Base-by-base conservation (phyloP, 2,113 vertebrate species). In the Galbula dea region DNA sequence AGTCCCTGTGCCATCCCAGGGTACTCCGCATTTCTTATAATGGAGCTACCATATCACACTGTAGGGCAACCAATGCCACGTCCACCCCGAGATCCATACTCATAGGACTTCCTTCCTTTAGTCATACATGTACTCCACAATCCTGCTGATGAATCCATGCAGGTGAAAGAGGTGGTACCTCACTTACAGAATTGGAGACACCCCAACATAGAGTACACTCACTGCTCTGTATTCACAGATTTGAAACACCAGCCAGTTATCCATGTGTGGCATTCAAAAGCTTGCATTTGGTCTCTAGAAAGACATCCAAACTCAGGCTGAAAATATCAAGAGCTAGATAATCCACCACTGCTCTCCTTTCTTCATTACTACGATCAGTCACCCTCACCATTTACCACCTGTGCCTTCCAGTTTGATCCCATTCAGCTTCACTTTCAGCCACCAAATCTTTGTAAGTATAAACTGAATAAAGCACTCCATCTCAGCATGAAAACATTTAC, bases 31-130 rank as follows among this genome's bases (percentile, higher is more conserved):
- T 9, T 10, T 63, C 65, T 27, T 24, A 2, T 0, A 21, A 26
- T 0, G 12, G 10, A 88, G 68, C 46, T 8, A 30, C 21, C 4
- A 0, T 0, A 43, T 4, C 62, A 17, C 11, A 5, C n/a, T 6
- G 21, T 14, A 41, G 17, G 7, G 6, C n/a, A 48, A 8, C 5
- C 24, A 21, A 19, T 0, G 1, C 15, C 41, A n/a, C 0, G 5
- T 27, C 65, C 20, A 5, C 19, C 9, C 16, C 0, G 0, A 73
- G 36, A 74, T 21, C 54, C 3, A 11, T 17, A 27, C 6, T 21
- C 32, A 81, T 2, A 5, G 41, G 55, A 15, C 24, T 58, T 26
- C 11, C 20, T 7, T 24, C 36, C 41, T 36, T n/a, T 9, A 43
- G 4, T 24, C 11, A 0, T 6, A 43, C 20, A 8, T 0, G n/a